Conservation (phyloP, 1,140 invertebrate species). For the Melitaea cinxia region DNA sequence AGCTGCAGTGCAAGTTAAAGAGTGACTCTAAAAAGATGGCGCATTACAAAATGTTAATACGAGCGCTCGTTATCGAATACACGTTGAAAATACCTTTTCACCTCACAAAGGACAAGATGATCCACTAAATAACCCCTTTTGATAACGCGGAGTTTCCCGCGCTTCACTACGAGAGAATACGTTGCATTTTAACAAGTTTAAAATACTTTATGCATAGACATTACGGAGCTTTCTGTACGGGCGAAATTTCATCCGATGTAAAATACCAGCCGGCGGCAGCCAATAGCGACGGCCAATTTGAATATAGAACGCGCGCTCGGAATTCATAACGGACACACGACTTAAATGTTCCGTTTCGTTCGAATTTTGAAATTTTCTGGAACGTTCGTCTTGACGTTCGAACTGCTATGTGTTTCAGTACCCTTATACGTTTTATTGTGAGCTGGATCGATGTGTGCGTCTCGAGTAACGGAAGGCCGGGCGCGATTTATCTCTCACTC, state of each 20-base stretch:
- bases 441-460: slow-evolving; percentile 3
- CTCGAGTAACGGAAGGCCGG: slow-evolving; percentile 3
- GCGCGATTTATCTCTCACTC: slow-evolving; percentile 13
- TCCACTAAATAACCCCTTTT: slow-evolving; percentile 67
- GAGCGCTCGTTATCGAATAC: slow-evolving; percentile 33
- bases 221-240: slow-evolving; percentile 69
- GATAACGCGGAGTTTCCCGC: slow-evolving; percentile 47
- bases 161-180: slow-evolving; percentile 52
- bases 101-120: slow-evolving; percentile 51
- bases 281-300: slow-evolving; percentile 78
- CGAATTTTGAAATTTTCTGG: slow-evolving; percentile 45
- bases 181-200: slow-evolving; percentile 80
- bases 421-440: slow-evolving; percentile 4
- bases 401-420: neutral
- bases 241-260: slow-evolving; percentile 70
- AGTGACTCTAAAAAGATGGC: slow-evolving; percentile 11
- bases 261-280: slow-evolving; percentile 69
- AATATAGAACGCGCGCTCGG: slow-evolving; percentile 75
- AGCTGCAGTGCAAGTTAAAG: neutral
- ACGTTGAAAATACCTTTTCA: slow-evolving; percentile 42
- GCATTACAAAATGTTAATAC: slow-evolving; percentile 34
- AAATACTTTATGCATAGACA: slow-evolving; percentile 81
- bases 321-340: slow-evolving; percentile 74
- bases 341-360: slow-evolving; percentile 57
- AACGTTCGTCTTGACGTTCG: slow-evolving; percentile 13